Evolutionary conservation across 2,797 vertebrate species (phyloP), one percentile per base, ranked within the genome.

Genomic region (Craterocephalus amniculus): DNA sequence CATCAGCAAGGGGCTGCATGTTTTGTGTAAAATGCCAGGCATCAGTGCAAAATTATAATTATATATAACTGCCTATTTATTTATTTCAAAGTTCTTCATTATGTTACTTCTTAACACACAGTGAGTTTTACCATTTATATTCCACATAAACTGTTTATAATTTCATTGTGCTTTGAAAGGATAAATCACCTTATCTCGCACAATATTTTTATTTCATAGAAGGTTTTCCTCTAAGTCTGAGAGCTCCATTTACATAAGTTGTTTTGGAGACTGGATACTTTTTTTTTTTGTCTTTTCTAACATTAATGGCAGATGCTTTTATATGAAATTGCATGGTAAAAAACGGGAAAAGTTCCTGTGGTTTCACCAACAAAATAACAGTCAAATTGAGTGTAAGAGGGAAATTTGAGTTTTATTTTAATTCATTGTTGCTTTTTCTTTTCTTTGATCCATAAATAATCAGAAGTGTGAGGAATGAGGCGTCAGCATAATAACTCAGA

Each of bases 51-150:
- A 36, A 70, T 73, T 31, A 69, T 45, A 75, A 64, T 58, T 58
- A 66, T 65, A 35, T 29, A 67, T 74, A 67, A 71, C 56, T 70
- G 27, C 27, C 24, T 80, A 77, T 83, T 72, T 70, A 60, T 54
- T 70, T 68, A 58, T 76, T 67, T 78, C 26, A 36, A 10, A 67
- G 69, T 60, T 77, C 34, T 76, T 74, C 74, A 14, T 59, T 63
- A 43, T 65, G 58, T 55, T 70, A 70, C 77, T 84, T 86, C 77
- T 84, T 86, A 80, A 87, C 80, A 79, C 64, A 75, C 48, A 65
- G n/a, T 76, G 60, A 63, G 29, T 75, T 87, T 79, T 78, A 70
- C 76, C 32, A 73, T 64, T 80, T 7, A 69, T 81, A 83, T 89
- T 70, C 40, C 68, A 76, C 64, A 67, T 67, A 56, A 72, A 74